Evolutionary conservation across 2,113 vertebrate species (phyloP).

Genomic region (Turnix velox): DNA sequence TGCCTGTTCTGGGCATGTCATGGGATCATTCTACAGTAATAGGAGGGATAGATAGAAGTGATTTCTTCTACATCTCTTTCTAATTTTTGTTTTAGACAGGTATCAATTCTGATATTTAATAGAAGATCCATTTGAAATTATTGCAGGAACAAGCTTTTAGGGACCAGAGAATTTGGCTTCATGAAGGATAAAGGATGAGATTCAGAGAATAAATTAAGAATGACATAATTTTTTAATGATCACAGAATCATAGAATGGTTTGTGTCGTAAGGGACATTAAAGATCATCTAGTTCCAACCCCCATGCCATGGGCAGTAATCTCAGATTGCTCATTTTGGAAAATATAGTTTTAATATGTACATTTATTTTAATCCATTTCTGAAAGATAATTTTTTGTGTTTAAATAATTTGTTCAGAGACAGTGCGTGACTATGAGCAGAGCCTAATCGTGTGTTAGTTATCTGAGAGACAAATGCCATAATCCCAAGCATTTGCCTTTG

Average conservation of each 20-base stretch:
- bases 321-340: background rate
- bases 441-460: background rate
- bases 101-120: background rate
- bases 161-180: background rate
- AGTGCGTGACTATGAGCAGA: background rate
- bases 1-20: rapidly evolving
- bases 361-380: background rate
- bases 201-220: background rate
- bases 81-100: background rate
- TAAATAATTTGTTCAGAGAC: background rate
- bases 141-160: background rate
- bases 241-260: too few relatives aligned
- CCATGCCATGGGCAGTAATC: too few relatives aligned
- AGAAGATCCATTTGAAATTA: background rate
- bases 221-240: background rate
- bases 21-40: background rate
- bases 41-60: background rate
- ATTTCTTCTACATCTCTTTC: background rate
- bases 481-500: rapidly evolving
- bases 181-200: background rate
- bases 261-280: too few relatives aligned
- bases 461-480: background rate
- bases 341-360: background rate
- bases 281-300: too few relatives aligned
- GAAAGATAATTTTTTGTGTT: background rate